Percentiles rank a stretch among this genome's conserved stretches.
These are phyloP conservation scores for Tipula unca DNA, from an alignment of 2,888 invertebrate genomes.

Conservation along the genomic window DNA sequence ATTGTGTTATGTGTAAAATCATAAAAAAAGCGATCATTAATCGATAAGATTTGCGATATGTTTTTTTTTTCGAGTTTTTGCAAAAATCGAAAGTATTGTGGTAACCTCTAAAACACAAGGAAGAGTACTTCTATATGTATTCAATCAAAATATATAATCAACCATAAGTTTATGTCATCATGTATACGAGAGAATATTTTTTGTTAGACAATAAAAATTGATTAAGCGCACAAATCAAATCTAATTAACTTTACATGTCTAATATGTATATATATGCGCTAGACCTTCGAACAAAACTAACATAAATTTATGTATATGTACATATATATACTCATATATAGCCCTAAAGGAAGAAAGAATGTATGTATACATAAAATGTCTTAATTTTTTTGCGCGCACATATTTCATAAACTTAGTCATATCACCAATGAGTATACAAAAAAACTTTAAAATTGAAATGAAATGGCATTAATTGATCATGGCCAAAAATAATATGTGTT, in stretches of 20 bases:
- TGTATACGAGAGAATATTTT: not conserved
- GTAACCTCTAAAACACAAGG: not conserved
- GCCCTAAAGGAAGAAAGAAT: slow-evolving; percentile 8
- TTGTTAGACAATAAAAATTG: not conserved
- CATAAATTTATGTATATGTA: not conserved
- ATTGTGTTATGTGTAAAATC: not conserved
- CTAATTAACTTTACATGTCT: not conserved
- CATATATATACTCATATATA: not conserved
- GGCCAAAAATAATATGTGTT: not conserved
- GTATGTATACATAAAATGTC: no score
- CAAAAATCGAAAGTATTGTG: not conserved
- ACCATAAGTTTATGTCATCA: not conserved
- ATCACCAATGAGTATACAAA: not conserved
- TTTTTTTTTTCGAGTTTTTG: not conserved
- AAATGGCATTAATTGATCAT: slow-evolving; percentile 8
- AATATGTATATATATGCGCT: not conserved
- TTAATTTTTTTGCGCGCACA: not conserved
- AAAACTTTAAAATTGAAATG: not conserved
- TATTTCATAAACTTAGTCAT: not conserved
- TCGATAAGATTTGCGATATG: not conserved
- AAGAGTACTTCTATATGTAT: not conserved
- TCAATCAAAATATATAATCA: not conserved
- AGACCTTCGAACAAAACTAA: not conserved
- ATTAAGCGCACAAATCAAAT: not conserved
- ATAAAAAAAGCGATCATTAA: not conserved